phyloP scores from a whole-genome alignment of 2,113 vertebrate genomes.

The Vombatus ursinus region DNA sequence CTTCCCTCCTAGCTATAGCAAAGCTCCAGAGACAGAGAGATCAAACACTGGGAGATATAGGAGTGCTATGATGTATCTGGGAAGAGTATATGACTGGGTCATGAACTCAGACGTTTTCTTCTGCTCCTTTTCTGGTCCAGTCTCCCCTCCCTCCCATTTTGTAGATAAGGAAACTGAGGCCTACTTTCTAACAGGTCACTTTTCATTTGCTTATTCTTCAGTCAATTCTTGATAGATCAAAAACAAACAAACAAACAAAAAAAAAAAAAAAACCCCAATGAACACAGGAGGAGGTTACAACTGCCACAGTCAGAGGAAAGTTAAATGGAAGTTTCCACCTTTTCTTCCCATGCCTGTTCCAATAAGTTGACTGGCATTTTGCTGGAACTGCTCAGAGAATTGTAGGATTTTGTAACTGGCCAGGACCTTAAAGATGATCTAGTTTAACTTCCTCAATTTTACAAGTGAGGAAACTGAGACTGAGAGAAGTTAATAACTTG shows the following conservation, averaged over 20 bases:
- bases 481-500: background rate
- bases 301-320: constrained; percentile 2
- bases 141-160: background rate
- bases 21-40: background rate
- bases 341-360: background rate
- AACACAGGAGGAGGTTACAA: background rate
- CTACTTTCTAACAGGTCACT: background rate
- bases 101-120: constrained; percentile 1
- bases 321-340: background rate
- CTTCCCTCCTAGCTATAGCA: background rate
- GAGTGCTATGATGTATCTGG: background rate
- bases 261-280: too few relatives aligned
- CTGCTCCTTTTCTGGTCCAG: background rate
- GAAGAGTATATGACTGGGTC: background rate
- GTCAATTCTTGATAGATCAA: constrained; percentile 16
- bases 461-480: background rate
- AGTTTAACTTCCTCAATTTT: background rate
- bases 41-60: background rate
- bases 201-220: constrained; percentile 2
- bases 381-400: background rate
- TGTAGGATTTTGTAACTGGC: background rate
- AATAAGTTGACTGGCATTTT: background rate
- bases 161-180: background rate
- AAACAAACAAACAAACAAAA: background rate
- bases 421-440: background rate